These are phyloP conservation scores for Castor canadensis DNA, from an alignment of 2,113 vertebrate species.

Conservation along the genomic window DNA sequence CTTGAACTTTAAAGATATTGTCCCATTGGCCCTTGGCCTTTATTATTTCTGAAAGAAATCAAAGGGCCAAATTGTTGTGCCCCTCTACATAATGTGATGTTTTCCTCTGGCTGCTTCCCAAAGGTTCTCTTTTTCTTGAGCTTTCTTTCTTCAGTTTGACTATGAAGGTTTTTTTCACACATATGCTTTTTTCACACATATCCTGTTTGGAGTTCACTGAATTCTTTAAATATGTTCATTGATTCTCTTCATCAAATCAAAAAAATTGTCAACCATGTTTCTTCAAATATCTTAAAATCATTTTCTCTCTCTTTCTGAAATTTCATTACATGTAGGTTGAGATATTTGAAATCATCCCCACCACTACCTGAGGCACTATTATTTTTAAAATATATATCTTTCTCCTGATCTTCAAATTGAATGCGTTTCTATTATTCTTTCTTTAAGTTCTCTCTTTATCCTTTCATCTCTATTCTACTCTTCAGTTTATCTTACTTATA, in stretches of 20 bases:
- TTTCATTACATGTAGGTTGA: background rate
- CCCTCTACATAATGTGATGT: background rate
- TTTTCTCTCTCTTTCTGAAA: slow-evolving; percentile 28
- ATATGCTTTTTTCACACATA: background rate
- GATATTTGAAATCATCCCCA: background rate
- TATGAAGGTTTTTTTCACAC: background rate
- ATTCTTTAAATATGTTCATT: slow-evolving; percentile 29
- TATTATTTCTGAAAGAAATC: slow-evolving; percentile 46
- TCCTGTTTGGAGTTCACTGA: background rate
- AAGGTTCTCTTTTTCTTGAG: background rate
- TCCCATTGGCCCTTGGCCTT: slow-evolving; percentile 6
- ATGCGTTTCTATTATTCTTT: background rate
- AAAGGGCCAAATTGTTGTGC: slow-evolving; percentile 19
- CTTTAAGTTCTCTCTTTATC: background rate
- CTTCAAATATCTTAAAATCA: slow-evolving; percentile 21
- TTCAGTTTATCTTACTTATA: slow-evolving; percentile 32
- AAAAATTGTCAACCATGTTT: background rate
- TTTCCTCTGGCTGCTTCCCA: slow-evolving; percentile 29
- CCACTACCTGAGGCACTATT: background rate
- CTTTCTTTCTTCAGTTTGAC: slow-evolving; percentile 29
- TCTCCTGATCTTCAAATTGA: background rate
- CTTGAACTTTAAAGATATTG: slow-evolving; percentile 23
- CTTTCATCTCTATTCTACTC: background rate
- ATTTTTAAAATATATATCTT: background rate
- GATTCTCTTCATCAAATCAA: slow-evolving; percentile 47